Base-by-base conservation (phyloP, 1,140 invertebrate genomes). In the Heterodera schachtii region DNA sequence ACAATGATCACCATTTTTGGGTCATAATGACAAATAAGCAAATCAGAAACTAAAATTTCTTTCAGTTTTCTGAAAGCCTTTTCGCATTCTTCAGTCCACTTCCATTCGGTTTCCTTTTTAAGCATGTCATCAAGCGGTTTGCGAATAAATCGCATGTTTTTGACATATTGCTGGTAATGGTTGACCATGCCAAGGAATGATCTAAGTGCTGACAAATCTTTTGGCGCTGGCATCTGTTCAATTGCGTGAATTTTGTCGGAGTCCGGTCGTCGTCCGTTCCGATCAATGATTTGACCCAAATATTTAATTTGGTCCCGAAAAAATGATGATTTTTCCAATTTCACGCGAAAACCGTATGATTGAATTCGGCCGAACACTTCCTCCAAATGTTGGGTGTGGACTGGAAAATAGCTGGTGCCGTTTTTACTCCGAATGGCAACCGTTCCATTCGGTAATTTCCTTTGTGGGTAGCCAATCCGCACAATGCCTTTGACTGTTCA, bases 241-340 rank as follows among this genome's bases (percentile, higher is more conserved):
- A 79, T 79, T 4, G 66, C 66, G 1, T 67, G 3, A 5, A 19
- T 44, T 5, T 73, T 70, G 3, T n/a, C 9, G 16, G 78, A 69
- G 46, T 79, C 78, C 0, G 78, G 78, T 44, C 16, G 7, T 3
- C 49, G 41, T 49, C 78, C 78, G 21, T 69, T 21, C 11, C 21
- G 16, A 21, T 41, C 31, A n/a, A 79, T 8, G 3, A 79, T 73
- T 7, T n/a, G 19, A 21, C 78, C 78, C 3, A 79, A 16, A 47
- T 73, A 79, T 52, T 73, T 92, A 92, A 84, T 91, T 91, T 79
- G 90, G 90, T 4, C 93, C 88, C 6, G 90, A 90, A 86, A 88
- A 93, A 4, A 92, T 80, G 16, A 73, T 4, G 11, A 46, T 73
- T 73, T 52, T 73, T 73, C 49, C 44, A 73, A 52, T 73, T 47